Conservation (phyloP, 2,888 invertebrate genomes). For the Drosophila tripunctata region DNA sequence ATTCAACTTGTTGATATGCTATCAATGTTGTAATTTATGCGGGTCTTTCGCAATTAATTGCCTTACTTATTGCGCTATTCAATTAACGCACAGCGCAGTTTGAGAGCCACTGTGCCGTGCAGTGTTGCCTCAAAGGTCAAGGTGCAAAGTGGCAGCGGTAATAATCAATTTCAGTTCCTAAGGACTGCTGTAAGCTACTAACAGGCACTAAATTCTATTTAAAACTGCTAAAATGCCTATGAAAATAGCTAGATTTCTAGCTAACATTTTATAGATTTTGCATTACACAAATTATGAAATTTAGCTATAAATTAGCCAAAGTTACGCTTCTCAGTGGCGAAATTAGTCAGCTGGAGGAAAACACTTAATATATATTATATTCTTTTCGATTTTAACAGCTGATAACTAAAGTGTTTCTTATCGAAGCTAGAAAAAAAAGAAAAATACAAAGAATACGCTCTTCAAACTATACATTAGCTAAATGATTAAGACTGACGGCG, state of each 20-base stretch:
- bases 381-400: background rate
- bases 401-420: slow-evolving; percentile 2
- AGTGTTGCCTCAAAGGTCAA: slow-evolving; percentile 36
- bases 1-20: slow-evolving; percentile 7
- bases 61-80: background rate
- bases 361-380: background rate
- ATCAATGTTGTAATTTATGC: too few species aligned
- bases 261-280: too few species aligned
- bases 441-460: background rate
- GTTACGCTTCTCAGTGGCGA: background rate
- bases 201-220: too few species aligned
- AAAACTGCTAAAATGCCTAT: too few species aligned
- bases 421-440: background rate
- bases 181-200: too few species aligned
- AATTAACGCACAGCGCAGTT: slow-evolving; percentile 19
- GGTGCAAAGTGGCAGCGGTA: too few species aligned
- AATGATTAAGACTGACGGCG: slow-evolving; percentile 7
- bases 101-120: slow-evolving; percentile 12
- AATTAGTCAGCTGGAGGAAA: background rate
- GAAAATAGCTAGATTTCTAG: too few species aligned
- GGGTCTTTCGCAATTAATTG: too few species aligned
- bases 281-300: too few species aligned
- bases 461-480: background rate
- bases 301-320: background rate
- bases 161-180: too few species aligned